Conservation (phyloP, 2,113 vertebrate genomes). For the Alethe castanea region DNA sequence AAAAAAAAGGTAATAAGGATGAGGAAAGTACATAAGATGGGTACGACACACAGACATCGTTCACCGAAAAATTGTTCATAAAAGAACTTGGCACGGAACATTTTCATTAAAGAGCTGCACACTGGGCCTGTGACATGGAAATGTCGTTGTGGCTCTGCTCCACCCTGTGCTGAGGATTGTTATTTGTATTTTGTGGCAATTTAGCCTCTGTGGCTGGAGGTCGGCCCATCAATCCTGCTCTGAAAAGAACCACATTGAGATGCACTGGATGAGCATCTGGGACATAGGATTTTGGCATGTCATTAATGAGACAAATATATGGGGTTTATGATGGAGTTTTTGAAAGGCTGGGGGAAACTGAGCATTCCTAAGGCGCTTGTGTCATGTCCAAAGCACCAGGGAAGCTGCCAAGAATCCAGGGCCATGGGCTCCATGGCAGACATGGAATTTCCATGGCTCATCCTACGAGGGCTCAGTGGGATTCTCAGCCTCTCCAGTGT, state of each 20-base stretch:
- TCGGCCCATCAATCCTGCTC: background rate
- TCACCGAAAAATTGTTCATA: accelerated
- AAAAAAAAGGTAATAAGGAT: background rate
- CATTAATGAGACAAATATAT: background rate
- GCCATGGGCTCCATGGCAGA: accelerated
- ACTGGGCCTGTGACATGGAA: background rate
- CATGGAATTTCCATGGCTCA: background rate
- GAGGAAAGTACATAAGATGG: background rate
- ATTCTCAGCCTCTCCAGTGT: background rate
- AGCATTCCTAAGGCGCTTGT: background rate
- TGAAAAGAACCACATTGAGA: background rate
- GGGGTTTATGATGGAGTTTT: background rate
- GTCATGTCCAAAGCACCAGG: background rate
- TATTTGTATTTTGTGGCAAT: background rate
- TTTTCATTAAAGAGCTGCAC: background rate
- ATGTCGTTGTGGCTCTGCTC: background rate
- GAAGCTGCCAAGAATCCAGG: background rate
- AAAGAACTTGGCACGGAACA: background rate
- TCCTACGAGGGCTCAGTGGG: accelerated
- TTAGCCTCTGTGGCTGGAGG: background rate
- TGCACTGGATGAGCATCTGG: accelerated
- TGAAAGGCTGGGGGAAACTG: background rate
- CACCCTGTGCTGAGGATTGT: background rate
- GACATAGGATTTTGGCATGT: background rate
- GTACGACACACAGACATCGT: accelerated